Conservation (phyloP, 2,888 invertebrate species). For the Chesias legatella region DNA sequence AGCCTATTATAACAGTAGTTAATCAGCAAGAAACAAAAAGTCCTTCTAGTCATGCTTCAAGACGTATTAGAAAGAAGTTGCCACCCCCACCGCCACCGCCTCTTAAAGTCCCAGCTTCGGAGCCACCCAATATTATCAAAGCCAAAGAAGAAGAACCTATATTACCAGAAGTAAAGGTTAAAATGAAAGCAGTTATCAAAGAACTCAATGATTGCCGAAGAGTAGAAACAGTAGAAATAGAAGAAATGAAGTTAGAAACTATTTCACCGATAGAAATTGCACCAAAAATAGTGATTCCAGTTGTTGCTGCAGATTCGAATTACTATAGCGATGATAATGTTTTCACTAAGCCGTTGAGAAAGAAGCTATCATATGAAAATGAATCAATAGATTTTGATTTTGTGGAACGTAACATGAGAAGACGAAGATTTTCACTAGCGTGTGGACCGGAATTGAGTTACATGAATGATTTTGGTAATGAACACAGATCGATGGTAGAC, state of each 20-base stretch:
- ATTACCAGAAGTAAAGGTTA: constrained; percentile 77
- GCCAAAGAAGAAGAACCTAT: constrained; percentile 57
- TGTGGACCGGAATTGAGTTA: constrained; percentile 67
- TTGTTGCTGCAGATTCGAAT: constrained; percentile 64
- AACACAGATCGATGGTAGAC: constrained; percentile 43
- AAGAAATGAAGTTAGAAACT: constrained; percentile 52
- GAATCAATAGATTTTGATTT: constrained; percentile 60
- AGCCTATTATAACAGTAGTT: constrained; percentile 22
- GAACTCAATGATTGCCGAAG: constrained; percentile 72
- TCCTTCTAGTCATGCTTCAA: constrained; percentile 54
- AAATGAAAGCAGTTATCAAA: constrained; percentile 82
- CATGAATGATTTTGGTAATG: constrained; percentile 43
- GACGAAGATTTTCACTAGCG: constrained; percentile 64
- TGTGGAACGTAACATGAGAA: constrained; percentile 56
- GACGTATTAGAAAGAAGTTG: constrained; percentile 62
- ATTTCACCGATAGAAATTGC: constrained; percentile 42
- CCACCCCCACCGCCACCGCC: constrained; percentile 74
- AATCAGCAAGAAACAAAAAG: constrained; percentile 45
- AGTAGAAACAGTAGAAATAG: constrained; percentile 52
- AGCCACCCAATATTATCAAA: constrained; percentile 20
- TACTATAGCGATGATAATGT: constrained; percentile 64
- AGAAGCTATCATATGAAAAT: constrained; percentile 44
- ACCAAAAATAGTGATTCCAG: constrained; percentile 71
- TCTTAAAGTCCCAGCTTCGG: constrained; percentile 36
- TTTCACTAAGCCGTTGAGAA: constrained; percentile 44